These are phyloP conservation scores for Pyrrhosoma nymphula DNA, from an alignment of 2,888 invertebrate species.

Conservation along the genomic window DNA sequence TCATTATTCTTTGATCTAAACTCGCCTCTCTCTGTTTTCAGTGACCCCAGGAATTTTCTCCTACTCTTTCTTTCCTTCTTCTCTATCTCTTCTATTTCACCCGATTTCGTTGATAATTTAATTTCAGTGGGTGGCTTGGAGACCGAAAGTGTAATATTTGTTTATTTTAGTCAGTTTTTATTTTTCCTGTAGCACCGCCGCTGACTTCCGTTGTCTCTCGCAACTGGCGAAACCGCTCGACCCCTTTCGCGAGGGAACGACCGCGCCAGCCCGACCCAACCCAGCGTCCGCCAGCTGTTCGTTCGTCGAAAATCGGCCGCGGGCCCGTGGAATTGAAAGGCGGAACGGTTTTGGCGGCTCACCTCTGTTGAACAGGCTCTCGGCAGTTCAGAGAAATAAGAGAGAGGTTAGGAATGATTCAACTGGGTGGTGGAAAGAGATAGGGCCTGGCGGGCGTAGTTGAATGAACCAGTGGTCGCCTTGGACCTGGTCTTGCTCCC, in stretches of 20 bases:
- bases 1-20: too few relatives aligned
- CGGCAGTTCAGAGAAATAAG: background rate
- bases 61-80: too few relatives aligned
- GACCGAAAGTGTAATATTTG: background rate
- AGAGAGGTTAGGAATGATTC: background rate
- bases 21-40: too few relatives aligned
- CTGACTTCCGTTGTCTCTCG: background rate
- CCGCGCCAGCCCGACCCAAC: background rate
- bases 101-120: too few relatives aligned
- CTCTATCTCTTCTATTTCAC: too few relatives aligned
- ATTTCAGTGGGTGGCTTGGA: too few relatives aligned
- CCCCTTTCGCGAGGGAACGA: background rate
- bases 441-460: constrained; percentile 9
- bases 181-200: background rate
- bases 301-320: constrained; percentile 4
- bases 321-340: background rate
- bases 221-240: background rate
- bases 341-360: background rate
- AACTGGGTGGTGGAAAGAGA: background rate
- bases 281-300: background rate
- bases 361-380: background rate
- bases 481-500: background rate
- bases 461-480: background rate
- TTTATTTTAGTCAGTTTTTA: background rate
- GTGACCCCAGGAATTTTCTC: too few relatives aligned